Conservation (phyloP, 2,113 vertebrate species). For the Delphinus delphis region DNA sequence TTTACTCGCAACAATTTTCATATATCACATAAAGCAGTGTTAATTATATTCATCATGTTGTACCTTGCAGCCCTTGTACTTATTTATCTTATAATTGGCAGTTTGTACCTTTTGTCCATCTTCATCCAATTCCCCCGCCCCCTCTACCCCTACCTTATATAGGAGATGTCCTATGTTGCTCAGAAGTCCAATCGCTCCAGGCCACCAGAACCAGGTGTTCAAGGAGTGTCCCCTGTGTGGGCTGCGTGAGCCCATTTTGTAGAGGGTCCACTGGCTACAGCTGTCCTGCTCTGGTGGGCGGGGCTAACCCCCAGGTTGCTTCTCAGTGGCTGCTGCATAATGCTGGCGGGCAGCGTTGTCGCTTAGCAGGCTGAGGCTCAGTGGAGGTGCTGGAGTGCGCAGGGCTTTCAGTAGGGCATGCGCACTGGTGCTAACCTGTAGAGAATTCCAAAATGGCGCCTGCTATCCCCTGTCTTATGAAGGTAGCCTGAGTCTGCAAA, state of each 20-base stretch:
- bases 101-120: neutral
- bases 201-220: neutral
- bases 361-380: neutral
- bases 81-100: neutral
- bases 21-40: neutral
- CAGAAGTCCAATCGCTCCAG: too few species aligned
- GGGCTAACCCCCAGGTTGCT: neutral
- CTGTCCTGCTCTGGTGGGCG: neutral
- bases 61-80: neutral
- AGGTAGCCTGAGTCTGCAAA: neutral
- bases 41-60: neutral
- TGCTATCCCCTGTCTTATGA: neutral
- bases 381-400: neutral
- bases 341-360: too few species aligned
- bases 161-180: neutral
- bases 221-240: neutral
- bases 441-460: neutral
- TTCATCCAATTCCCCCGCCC: neutral
- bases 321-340: too few species aligned
- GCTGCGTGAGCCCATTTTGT: neutral
- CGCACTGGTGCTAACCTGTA: too few species aligned
- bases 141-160: neutral
- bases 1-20: neutral
- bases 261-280: neutral
- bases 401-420: neutral